Conservation (phyloP, 2,797 vertebrate species). For the Choloepus didactylus region DNA sequence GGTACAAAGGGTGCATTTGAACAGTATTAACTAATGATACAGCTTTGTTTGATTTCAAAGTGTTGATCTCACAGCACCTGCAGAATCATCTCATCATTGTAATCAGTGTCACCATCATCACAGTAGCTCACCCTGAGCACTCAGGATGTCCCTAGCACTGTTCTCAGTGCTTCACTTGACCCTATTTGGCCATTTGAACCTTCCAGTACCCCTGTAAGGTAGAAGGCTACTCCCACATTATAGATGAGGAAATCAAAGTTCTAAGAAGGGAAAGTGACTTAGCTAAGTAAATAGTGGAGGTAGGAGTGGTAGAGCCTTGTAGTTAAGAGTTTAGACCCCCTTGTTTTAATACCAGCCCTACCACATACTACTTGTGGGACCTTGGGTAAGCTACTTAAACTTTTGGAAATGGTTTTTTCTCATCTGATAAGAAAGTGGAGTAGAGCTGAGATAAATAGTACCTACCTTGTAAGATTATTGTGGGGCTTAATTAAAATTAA, state of each 20-base stretch:
- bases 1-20: not conserved
- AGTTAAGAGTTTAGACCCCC: not conserved
- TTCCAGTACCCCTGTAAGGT: not conserved
- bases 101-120: rapidly evolving
- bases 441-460: not conserved
- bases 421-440: not conserved
- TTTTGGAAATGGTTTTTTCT: not conserved
- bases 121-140: rapidly evolving
- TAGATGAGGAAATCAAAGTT: not conserved
- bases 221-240: not conserved
- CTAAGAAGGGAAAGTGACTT: not conserved
- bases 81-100: not conserved
- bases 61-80: not conserved
- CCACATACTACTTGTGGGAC: not conserved
- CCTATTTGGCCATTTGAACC: not conserved
- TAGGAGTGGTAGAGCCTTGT: not conserved
- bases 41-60: not conserved
- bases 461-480: not conserved
- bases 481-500: not conserved
- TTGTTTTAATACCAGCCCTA: not conserved
- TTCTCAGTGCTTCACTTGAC: not conserved
- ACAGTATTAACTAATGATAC: not conserved
- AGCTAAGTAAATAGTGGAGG: rapidly evolving
- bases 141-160: rapidly evolving
- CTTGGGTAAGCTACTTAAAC: not conserved